phyloP scores from a whole-genome alignment of 1,140 invertebrate genomes.

The Sweltsa coloradensis region DNA sequence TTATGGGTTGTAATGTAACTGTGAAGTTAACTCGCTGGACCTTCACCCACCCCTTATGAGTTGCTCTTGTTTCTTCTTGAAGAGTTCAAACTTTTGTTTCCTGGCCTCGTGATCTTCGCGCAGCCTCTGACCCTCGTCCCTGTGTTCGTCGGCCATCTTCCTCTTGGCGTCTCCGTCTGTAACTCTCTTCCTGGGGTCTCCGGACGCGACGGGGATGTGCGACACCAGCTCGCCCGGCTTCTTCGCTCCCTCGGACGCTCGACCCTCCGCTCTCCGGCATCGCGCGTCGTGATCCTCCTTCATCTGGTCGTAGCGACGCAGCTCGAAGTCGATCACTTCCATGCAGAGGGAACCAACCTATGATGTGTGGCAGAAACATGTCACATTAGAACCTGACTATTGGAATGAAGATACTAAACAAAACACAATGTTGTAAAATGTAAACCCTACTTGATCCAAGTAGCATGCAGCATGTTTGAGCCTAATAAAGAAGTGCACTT shows the following conservation, averaged over 20 bases:
- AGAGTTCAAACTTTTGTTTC: slow-evolving; percentile 59
- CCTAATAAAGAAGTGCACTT: no score
- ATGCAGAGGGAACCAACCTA: slow-evolving; percentile 90
- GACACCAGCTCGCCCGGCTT: slow-evolving; percentile 1
- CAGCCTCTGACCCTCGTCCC: slow-evolving; percentile 36
- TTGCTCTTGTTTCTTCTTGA: slow-evolving; percentile 87
- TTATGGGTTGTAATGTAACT: no score
- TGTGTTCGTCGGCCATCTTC: not conserved
- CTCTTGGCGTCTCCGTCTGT: slow-evolving; percentile 9
- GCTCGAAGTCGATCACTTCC: slow-evolving; percentile 90
- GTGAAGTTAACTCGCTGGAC: no score
- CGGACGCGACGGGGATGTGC: slow-evolving; percentile 9
- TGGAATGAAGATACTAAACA: slow-evolving; percentile 20
- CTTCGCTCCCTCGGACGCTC: not conserved
- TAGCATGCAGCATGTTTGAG: no score
- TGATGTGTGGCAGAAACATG: slow-evolving; percentile 22
- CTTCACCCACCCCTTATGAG: slow-evolving; percentile 53
- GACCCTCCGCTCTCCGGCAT: slow-evolving; percentile 18
- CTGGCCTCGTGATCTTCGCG: slow-evolving; percentile 74
- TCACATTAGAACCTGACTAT: not conserved
- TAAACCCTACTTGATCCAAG: no score
- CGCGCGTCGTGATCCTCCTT: slow-evolving; percentile 70
- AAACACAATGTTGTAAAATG: slow-evolving; percentile 5
- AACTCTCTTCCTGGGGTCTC: slow-evolving; percentile 1
- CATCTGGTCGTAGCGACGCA: slow-evolving; percentile 88